Evolutionary conservation across 1,140 invertebrate species (phyloP), one percentile per base, ranked within the genome.

Genomic region (Octopus sinensis): DNA sequence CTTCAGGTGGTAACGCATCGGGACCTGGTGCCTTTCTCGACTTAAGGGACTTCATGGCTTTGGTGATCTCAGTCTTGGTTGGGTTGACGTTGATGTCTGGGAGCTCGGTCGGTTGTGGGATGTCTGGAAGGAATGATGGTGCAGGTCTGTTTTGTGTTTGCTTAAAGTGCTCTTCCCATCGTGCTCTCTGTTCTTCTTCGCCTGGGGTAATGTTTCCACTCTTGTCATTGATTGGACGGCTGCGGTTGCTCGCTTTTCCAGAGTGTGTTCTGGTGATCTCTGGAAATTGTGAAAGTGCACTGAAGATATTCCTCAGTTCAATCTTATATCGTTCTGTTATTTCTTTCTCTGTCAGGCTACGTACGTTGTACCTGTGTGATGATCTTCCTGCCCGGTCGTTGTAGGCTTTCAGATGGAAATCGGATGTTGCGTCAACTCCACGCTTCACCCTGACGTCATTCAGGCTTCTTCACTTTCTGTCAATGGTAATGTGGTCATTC

Each of bases 401-500:
- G n/a, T 30, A 76, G 51, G 51, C 51, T 23, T 10, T 30, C 51
- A 62, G 17, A 3, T 62, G 56, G 56, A 2, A 17, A 17, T 62
- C 56, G 1, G 56, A 62, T 62, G 56, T 17, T 62, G 56, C 56
- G 56, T 62, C 56, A 62, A 3, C 17, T 10, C 56, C 56, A 10
- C 56, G 56, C 56, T 62, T 62, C 56, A 62, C 82, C 73, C 76
- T 68, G 4, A 83, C 77, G 80, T 85, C 54, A 54, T 52, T 17
- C 30, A 82, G 54, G 1, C 30, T 73, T 12, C 79, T 83, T 76
- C 82, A 82, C 51, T 43, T 71, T 30, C 62, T 78, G 54, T 79
- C 80, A 17, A 86, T 83, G n/a, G 80, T 62, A 23, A 84, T 51
- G 54, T 84, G 73, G 53, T 84, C 80, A 78, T 82, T 85, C 53